phyloP scores from a whole-genome alignment of 2,888 invertebrate genomes.

The Drosophila birchii region DNA sequence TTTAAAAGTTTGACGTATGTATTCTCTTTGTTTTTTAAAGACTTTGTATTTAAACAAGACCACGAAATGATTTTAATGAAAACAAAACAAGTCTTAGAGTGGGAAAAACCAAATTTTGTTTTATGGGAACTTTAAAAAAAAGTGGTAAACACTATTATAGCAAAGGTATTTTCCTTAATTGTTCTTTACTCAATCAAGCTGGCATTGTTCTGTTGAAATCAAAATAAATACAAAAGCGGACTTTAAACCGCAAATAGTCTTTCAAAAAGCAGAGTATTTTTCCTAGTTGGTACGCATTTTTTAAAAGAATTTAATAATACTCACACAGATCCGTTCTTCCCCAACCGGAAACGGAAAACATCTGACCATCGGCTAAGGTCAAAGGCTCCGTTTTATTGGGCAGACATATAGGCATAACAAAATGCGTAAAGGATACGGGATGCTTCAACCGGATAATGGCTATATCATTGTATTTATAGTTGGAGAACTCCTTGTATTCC shows the following conservation, averaged over 20 bases:
- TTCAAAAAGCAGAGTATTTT: neutral
- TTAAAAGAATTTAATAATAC: conserved; percentile 33
- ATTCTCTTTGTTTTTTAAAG: neutral
- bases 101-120: neutral
- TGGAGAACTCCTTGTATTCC: conserved; percentile 86
- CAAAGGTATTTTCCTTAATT: neutral
- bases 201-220: neutral
- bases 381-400: conserved; percentile 77
- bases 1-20: conserved; percentile 4
- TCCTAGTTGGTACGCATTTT: neutral
- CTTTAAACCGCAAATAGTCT: neutral
- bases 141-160: neutral
- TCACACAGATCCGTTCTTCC: conserved; percentile 86
- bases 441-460: conserved; percentile 85
- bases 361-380: conserved; percentile 84
- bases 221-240: neutral
- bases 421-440: conserved; percentile 85
- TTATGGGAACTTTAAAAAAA: conserved; percentile 10
- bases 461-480: conserved; percentile 86
- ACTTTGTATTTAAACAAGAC: neutral
- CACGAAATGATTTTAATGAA: neutral
- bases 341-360: conserved; percentile 88
- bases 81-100: neutral
- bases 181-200: neutral
- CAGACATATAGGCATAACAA: conserved; percentile 87